Percentiles rank a stretch among this genome's conserved stretches.
Conservation (phyloP, 2,888 invertebrate genomes). For the Marasmarcha lunaedactyla region DNA sequence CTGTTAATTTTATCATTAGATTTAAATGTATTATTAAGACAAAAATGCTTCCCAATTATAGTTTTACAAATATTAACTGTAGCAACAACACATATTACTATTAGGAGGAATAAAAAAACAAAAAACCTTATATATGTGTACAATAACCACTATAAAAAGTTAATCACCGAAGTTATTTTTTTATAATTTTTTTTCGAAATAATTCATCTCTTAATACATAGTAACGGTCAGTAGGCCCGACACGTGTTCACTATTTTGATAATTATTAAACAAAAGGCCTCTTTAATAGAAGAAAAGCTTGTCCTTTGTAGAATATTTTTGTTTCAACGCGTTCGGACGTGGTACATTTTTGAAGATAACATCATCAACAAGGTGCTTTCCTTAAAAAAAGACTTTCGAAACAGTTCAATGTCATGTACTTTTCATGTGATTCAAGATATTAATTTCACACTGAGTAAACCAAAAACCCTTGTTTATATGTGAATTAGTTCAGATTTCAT, state of each 20-base stretch:
- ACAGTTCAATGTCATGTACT: background rate
- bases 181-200: background rate
- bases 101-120: slow-evolving; percentile 5
- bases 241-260: slow-evolving; percentile 4
- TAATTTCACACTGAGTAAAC: too few species aligned
- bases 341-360: too few species aligned
- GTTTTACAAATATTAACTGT: background rate
- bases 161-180: slow-evolving; percentile 24
- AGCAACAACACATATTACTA: background rate
- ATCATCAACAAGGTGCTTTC: background rate
- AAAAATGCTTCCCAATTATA: slow-evolving; percentile 13
- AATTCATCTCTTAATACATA: background rate
- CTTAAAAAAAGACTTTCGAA: background rate
- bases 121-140: slow-evolving; percentile 11
- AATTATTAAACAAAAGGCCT: slow-evolving; percentile 30
- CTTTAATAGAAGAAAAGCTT: slow-evolving; percentile 22
- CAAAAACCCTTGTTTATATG: too few species aligned
- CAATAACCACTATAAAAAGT: slow-evolving; percentile 21
- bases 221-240: background rate
- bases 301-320: background rate
- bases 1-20: slow-evolving; percentile 5
- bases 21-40: slow-evolving; percentile 7
- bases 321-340: background rate
- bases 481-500: too few species aligned
- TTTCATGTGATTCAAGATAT: background rate